These are phyloP conservation scores for Procambarus clarkii DNA, from an alignment of 1,140 invertebrate genomes.

Conservation along the genomic window DNA sequence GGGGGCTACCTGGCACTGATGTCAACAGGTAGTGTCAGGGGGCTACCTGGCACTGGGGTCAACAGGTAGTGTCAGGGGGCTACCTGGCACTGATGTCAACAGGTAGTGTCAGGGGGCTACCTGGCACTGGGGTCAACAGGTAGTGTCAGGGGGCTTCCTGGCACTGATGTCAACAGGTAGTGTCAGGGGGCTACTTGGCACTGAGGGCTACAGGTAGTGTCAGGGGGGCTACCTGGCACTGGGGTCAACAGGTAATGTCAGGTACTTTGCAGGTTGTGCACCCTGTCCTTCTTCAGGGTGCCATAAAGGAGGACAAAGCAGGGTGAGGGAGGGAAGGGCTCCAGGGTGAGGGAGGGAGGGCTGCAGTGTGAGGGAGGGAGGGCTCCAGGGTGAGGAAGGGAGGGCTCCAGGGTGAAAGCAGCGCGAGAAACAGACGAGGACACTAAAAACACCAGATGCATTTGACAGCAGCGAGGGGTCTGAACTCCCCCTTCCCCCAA, in stretches of 20 bases:
- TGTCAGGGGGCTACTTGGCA: too few relatives aligned
- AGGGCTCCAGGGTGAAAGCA: neutral
- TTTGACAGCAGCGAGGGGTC: neutral
- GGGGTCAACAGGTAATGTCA: neutral
- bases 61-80: too few relatives aligned
- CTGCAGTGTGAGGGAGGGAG: neutral
- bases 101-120: too few relatives aligned
- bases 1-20: too few relatives aligned
- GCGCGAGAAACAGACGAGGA: neutral
- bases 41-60: too few relatives aligned
- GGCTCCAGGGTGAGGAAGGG: neutral
- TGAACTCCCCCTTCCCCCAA: neutral
- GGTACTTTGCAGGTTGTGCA: neutral
- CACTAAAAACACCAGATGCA: neutral
- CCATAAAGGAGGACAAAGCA: neutral
- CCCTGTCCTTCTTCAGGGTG: neutral
- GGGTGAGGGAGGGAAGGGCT: neutral
- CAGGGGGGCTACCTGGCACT: too few relatives aligned
- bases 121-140: too few relatives aligned
- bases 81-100: too few relatives aligned
- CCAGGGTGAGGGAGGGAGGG: neutral
- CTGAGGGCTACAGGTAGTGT: too few relatives aligned
- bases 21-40: too few relatives aligned
- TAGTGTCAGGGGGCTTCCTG: too few relatives aligned
- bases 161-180: too few relatives aligned